These are phyloP conservation scores for Felis catus DNA, from an alignment of 2,113 vertebrate species.

Conservation along the genomic window DNA sequence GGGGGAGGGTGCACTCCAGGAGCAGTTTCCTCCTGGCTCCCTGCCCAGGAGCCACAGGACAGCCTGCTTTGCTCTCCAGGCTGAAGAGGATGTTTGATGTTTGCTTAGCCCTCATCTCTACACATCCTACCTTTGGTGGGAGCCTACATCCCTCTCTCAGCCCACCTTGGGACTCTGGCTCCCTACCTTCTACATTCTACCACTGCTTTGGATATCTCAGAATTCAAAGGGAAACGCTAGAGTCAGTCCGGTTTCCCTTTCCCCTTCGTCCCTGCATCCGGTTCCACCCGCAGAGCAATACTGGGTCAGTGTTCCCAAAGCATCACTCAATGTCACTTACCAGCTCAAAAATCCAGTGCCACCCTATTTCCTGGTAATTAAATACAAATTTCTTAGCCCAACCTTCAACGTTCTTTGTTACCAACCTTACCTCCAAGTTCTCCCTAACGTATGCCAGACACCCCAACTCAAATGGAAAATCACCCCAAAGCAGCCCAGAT, in stretches of 20 bases:
- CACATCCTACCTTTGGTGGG: not conserved
- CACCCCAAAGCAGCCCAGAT: not conserved
- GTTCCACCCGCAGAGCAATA: not conserved
- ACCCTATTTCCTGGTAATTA: not conserved
- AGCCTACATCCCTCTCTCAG: not conserved
- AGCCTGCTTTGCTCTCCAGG: not conserved
- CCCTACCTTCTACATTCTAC: not conserved
- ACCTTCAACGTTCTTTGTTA: not conserved
- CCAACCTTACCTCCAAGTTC: not conserved
- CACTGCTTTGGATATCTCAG: not conserved
- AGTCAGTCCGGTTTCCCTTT: not conserved
- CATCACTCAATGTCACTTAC: not conserved
- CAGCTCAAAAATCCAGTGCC: not conserved
- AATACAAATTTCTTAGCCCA: not conserved
- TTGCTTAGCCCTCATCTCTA: not conserved
- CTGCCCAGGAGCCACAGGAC: not conserved
- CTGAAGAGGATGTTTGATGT: not conserved
- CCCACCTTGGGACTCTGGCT: not conserved
- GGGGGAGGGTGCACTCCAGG: not conserved
- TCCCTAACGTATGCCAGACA: not conserved
- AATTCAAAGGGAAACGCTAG: not conserved
- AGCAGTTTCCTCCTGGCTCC: not conserved
- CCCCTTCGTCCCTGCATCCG: not conserved
- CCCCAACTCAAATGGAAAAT: not conserved
- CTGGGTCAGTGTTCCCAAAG: not conserved